These are phyloP conservation scores for Rhamphomyia laevipes DNA, from an alignment of 2,888 invertebrate genomes.

Conservation along the genomic window DNA sequence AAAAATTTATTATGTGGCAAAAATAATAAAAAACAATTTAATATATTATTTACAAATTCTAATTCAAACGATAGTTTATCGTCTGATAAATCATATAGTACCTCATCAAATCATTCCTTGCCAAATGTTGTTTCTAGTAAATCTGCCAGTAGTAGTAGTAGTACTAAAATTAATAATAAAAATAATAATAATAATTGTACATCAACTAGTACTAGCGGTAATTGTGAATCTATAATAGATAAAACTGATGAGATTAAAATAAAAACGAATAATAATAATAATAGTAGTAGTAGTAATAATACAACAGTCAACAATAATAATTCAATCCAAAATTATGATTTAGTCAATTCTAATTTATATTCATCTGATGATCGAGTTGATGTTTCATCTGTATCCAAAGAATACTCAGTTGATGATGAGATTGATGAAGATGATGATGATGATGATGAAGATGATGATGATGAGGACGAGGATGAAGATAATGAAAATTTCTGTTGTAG, in stretches of 20 bases:
- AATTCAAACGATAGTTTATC: slow-evolving; percentile 32
- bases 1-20: slow-evolving; percentile 2
- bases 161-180: slow-evolving; percentile 9
- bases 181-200: background rate
- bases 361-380: too few species aligned
- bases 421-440: slow-evolving; percentile 18
- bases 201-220: too few species aligned
- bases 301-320: background rate
- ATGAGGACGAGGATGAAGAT: background rate
- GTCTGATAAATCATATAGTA: slow-evolving; percentile 19
- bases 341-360: too few species aligned
- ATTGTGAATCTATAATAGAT: too few species aligned
- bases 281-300: background rate
- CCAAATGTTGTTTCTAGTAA: slow-evolving; percentile 15
- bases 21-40: slow-evolving; percentile 8
- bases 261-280: background rate
- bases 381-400: too few species aligned
- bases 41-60: slow-evolving; percentile 28
- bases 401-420: slow-evolving; percentile 10
- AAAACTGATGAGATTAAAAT: background rate
- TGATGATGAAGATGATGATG: slow-evolving; percentile 14
- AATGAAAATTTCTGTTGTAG: slow-evolving; percentile 2
- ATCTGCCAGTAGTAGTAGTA: slow-evolving; percentile 3
- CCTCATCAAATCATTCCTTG: slow-evolving; percentile 20
- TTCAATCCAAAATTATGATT: too few species aligned